Evolutionary conservation across 2,888 invertebrate genomes (phyloP).

Genomic region (Cosmorhoe ocellata): DNA sequence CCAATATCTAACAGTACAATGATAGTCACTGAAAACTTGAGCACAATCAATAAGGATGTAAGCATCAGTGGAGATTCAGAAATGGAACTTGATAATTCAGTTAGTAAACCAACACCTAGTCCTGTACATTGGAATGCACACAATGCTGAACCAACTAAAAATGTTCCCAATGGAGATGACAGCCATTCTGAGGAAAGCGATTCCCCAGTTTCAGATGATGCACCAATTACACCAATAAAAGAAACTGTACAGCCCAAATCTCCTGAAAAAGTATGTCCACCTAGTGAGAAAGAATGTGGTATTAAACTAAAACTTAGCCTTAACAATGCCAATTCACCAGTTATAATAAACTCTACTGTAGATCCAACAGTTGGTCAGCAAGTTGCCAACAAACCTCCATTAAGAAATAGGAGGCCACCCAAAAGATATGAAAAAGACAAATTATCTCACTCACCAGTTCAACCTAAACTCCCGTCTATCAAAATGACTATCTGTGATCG

Average conservation of each 20-base stretch:
- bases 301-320: conserved; percentile 75
- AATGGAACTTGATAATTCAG: conserved; percentile 55
- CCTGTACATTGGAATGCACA: conserved; percentile 42
- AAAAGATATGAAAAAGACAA: conserved; percentile 68
- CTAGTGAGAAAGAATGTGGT: conserved; percentile 69
- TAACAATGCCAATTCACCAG: conserved; percentile 76
- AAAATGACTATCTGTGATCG: conserved; percentile 79
- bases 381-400: conserved; percentile 64
- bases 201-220: conserved; percentile 54
- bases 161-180: conserved; percentile 64
- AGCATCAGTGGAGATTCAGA: conserved; percentile 56
- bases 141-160: conserved; percentile 42
- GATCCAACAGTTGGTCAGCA: conserved; percentile 72
- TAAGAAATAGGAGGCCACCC: conserved; percentile 66
- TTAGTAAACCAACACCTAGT: conserved; percentile 46
- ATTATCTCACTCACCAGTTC: conserved; percentile 39
- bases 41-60: conserved; percentile 53
- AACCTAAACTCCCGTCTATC: conserved; percentile 64
- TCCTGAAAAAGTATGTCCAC: conserved; percentile 44
- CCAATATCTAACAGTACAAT: conserved; percentile 57
- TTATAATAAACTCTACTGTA: conserved; percentile 78
- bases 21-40: conserved; percentile 53
- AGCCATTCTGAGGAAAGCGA: conserved; percentile 65
- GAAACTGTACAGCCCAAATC: conserved; percentile 39
- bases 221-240: conserved; percentile 38